A percentile compares a stretch with the other conserved stretches of the same genome.
These are phyloP conservation scores for Lethenteron camtschaticum DNA, from an alignment of 2,113 vertebrate genomes.

Conservation along the genomic window DNA sequence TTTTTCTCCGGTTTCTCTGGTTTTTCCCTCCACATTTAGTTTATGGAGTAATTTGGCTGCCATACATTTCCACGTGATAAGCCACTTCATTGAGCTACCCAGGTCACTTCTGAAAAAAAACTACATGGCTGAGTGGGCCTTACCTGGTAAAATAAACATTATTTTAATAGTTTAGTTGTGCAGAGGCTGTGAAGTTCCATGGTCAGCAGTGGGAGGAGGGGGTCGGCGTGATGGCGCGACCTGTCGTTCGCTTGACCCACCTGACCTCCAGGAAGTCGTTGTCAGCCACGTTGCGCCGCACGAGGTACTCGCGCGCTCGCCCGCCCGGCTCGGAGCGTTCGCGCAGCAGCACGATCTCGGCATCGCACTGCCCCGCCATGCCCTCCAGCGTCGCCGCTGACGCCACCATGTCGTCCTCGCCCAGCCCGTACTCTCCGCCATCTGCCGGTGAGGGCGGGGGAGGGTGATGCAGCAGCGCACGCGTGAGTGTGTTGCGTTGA, in stretches of 20 bases:
- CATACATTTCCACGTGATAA: too few species aligned
- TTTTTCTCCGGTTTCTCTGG: too few species aligned
- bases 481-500: neutral
- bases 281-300: constrained; percentile 74
- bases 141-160: too few species aligned
- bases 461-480: neutral
- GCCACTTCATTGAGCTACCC: too few species aligned
- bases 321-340: constrained; percentile 64
- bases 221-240: too few species aligned
- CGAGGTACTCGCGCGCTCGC: constrained; percentile 66
- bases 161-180: too few species aligned
- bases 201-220: too few species aligned
- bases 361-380: constrained; percentile 72
- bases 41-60: too few species aligned
- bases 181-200: too few species aligned
- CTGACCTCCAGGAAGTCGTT: constrained; percentile 97
- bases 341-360: constrained; percentile 63
- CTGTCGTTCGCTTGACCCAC: constrained; percentile 23
- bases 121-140: too few species aligned
- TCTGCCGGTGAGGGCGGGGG: constrained; percentile 23
- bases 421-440: constrained; percentile 74
- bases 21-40: too few species aligned
- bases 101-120: too few species aligned
- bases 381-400: constrained; percentile 73
- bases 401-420: constrained; percentile 74